phyloP scores from a whole-genome alignment of 2,888 invertebrate species.

The Nomada ferruginata region DNA sequence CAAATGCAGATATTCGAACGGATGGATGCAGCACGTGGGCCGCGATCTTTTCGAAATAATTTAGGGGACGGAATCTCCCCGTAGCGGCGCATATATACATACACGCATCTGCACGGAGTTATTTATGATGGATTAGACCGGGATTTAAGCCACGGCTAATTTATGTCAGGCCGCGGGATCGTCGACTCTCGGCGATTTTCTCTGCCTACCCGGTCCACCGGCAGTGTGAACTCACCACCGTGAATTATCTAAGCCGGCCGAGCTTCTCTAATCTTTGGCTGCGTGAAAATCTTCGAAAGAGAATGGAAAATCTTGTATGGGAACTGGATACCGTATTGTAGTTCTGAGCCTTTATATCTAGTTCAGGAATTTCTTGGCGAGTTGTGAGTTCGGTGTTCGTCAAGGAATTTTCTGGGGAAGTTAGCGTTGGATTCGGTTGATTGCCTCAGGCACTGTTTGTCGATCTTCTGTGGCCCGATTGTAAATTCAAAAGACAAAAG shows the following conservation, averaged over 20 bases:
- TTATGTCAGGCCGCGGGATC: slow-evolving; percentile 79
- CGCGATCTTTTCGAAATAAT: slow-evolving; percentile 80
- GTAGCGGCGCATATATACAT: slow-evolving; percentile 49
- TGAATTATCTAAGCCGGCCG: slow-evolving; percentile 34
- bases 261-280: slow-evolving; percentile 15
- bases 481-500: too few species aligned
- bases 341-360: too few species aligned
- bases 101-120: slow-evolving; percentile 83
- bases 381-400: too few species aligned
- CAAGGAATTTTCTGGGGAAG: too few species aligned
- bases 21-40: slow-evolving; percentile 68
- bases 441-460: too few species aligned
- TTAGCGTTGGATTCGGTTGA: too few species aligned
- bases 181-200: slow-evolving; percentile 73
- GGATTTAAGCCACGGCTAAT: slow-evolving; percentile 82
- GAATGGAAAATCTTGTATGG: slow-evolving; percentile 6
- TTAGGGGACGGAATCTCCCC: slow-evolving; percentile 81
- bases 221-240: slow-evolving; percentile 33
- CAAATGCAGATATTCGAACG: slow-evolving; percentile 22
- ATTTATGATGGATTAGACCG: slow-evolving; percentile 83
- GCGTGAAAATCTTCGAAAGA: neutral
- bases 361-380: too few species aligned
- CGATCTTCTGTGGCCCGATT: too few species aligned
- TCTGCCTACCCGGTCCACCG: slow-evolving; percentile 21
- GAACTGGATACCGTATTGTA: neutral